Evolutionary conservation across 1,140 invertebrate species (phyloP), one percentile per base, ranked within the genome.

Genomic region (Cyclina sinensis): DNA sequence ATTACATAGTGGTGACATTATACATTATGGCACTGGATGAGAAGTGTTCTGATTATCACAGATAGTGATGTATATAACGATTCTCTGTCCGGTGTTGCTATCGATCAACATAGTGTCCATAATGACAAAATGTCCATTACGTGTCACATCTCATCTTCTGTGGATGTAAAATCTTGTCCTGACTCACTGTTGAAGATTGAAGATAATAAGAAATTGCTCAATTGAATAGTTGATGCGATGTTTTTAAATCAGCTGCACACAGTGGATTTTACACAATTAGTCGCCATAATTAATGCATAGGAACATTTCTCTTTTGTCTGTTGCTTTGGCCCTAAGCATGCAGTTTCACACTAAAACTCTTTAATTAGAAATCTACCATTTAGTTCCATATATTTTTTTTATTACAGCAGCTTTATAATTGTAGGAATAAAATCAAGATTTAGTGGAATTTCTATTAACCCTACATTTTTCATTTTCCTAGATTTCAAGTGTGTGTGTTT

Each of bases 261-360:
- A 24, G 48, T n/a, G n/a, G n/a, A n/a, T 48, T 43, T 48, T 0
- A 5, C 24, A 30, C 46, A 78, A 78, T 78, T 78, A 78, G 74
- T 78, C 16, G 46, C 18, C 30, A 78, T 78, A 51, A 78, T 78
- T 78, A 51, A 78, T 78, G 74, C 74, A 78, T 78, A 43, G 43
- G 74, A 78, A 21, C 27, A 18, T 21, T 48, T 51, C 74, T 78
- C 27, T 43, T 43, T 43, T 43, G 5, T 43, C 43, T 30, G 48
- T 78, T 78, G 16, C 51, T 37, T 2, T 35, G 5, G 16, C n/a
- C 16, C 4, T 5, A 32, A 12, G 27, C 74, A 78, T 78, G 74
- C 74, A 32, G 54, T 78, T 7, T 30, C 2, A 16, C n/a, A 16
- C 54, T 78, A 78, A 39, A 78, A 48, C 46, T 35, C 74, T 48